Evolutionary conservation across 1,140 invertebrate genomes (phyloP).

Genomic region (Cotesia chilonis): DNA sequence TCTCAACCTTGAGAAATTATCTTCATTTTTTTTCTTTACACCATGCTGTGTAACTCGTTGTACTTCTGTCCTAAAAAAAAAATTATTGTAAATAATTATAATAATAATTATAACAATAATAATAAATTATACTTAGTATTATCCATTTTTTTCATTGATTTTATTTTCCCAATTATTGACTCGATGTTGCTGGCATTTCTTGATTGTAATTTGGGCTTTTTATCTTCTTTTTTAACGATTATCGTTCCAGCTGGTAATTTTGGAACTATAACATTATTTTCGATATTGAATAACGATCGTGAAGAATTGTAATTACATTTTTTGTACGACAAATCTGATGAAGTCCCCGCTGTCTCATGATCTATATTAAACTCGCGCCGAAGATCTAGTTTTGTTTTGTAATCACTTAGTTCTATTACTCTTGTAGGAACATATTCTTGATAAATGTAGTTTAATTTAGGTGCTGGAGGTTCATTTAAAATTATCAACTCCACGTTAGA

Average conservation of each 20-base stretch:
- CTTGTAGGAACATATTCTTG: conserved; percentile 9
- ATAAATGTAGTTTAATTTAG: no score
- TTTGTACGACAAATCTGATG: conserved; percentile 12
- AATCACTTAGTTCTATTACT: conserved; percentile 47
- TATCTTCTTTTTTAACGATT: conserved; percentile 42
- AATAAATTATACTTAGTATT: conserved; percentile 18
- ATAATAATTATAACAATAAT: no score
- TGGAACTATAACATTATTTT: conserved; percentile 32
- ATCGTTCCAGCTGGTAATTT: conserved; percentile 46
- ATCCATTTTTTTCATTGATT: conserved; percentile 1
- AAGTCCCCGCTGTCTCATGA: not conserved
- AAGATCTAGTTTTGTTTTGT: conserved; percentile 46
- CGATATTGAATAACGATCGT: conserved; percentile 1
- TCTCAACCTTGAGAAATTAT: conserved; percentile 42
- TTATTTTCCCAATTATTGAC: conserved; percentile 9
- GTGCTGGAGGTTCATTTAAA: conserved; percentile 7
- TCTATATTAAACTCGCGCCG: conserved; percentile 39
- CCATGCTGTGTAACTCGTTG: conserved; percentile 45
- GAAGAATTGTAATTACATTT: conserved; percentile 19
- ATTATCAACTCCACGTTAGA: conserved; percentile 2
- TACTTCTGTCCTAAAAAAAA: conserved; percentile 40
- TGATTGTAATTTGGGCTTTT: not conserved
- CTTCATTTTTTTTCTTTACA: conserved; percentile 42
- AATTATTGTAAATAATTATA: conserved; percentile 17
- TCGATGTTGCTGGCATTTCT: not conserved